Evolutionary conservation across 2,113 vertebrate genomes (phyloP), one percentile per base, ranked within the genome.

Genomic region (Cynocephalus volans): DNA sequence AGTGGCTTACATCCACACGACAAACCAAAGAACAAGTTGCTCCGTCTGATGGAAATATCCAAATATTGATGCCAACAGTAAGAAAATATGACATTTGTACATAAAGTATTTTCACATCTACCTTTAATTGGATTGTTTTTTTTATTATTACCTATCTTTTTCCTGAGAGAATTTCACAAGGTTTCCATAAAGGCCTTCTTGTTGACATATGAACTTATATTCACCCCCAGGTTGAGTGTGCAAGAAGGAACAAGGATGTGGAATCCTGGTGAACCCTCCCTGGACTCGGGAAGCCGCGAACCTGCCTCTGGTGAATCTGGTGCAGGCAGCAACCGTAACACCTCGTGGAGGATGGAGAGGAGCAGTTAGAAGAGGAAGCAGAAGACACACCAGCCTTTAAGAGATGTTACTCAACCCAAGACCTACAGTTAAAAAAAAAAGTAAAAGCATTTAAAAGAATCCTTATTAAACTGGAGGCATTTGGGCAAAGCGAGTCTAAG

Each of bases 321-420:
- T 13, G 33, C 69, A 50, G 15, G 28, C 6, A 18, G 12, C 21
- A 12, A 14, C 3, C 0, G 26, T 18, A 11, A 28, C 1, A 1
- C 6, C 33, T 64, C 15, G 56, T 4, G 11, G 24, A 73, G 8
- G 12, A 33, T 18, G 17, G 26, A 67, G 24, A 14, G 11, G 6
- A n/a, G 6, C 12, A 11, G 0, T 15, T 54, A 41, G 54, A 50
- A 65, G 64, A 54, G 15, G 19, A 72, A 67, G 36, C 10, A 23
- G 79, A 83, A 52, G 52, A 1, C 28, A 48, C 2, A 8, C 6
- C 1, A 9, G 31, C 24, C 18, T 33, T 41, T 33, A 41, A 60
- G 3, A 64, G 17, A 54, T 3, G 6, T 72, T 67, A 36, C 67
- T 86, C 21, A 36, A 79, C 14, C 2, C 6, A 54, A 88, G 70